Conservation (phyloP, 2,888 invertebrate species). For the Drosophila pegasa region DNA sequence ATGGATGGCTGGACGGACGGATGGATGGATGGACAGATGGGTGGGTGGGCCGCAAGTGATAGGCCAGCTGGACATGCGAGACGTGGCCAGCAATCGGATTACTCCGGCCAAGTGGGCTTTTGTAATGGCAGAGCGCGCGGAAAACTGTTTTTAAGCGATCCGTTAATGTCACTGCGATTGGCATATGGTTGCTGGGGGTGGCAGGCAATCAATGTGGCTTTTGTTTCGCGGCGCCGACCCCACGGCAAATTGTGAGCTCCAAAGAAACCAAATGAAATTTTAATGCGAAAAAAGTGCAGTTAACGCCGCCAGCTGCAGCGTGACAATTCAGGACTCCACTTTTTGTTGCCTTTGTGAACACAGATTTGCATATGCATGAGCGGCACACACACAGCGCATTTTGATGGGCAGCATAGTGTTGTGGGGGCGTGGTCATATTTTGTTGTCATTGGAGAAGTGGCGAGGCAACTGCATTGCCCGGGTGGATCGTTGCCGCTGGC, state of each 20-base stretch:
- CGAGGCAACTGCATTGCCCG: slow-evolving; percentile 10
- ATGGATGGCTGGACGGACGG: slow-evolving; percentile 38
- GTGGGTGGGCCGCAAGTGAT: too few species aligned
- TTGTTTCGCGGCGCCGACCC: slow-evolving; percentile 22
- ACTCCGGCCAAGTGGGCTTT: slow-evolving; percentile 4
- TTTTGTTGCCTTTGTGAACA: slow-evolving; percentile 7
- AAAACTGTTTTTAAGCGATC: slow-evolving; percentile 10
- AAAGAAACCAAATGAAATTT: slow-evolving; percentile 44
- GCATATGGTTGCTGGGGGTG: neutral
- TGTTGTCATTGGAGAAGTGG: slow-evolving; percentile 22
- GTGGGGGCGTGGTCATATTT: too few species aligned
- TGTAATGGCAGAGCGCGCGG: slow-evolving; percentile 4
- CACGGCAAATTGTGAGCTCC: slow-evolving; percentile 14
- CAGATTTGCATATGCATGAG: slow-evolving; percentile 50
- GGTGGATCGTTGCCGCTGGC: slow-evolving; percentile 1
- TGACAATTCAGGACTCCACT: slow-evolving; percentile 33
- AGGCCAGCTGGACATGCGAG: slow-evolving; percentile 5
- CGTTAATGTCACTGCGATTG: slow-evolving; percentile 45
- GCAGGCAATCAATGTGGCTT: slow-evolving; percentile 49
- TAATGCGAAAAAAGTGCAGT: slow-evolving; percentile 53
- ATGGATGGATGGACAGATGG: slow-evolving; percentile 35
- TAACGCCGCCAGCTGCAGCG: slow-evolving; percentile 25
- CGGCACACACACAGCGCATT: neutral
- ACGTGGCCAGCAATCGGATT: slow-evolving; percentile 16
- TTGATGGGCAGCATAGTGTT: too few species aligned